Base-by-base conservation (phyloP, 2,113 vertebrate genomes). In the Pitta sordida region DNA sequence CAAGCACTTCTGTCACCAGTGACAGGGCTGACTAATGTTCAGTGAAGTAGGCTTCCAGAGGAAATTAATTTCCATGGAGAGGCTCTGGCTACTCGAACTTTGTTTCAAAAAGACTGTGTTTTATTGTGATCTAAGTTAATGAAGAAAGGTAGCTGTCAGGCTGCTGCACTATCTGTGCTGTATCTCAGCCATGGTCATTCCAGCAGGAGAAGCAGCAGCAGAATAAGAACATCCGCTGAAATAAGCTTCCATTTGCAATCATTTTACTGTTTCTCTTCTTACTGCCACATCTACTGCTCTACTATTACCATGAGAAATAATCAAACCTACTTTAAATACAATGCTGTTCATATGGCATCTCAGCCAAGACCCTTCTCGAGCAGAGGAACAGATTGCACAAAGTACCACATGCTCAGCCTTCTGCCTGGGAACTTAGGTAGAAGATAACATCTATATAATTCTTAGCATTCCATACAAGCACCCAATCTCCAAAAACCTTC, bases 81-180 rank as follows among this genome's bases (percentile, higher is more conserved):
- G 69, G 56, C 56, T 93, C 88, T 91, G 64, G 91, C 78, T 96
- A 91, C 95, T 94, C 71, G 85, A 96, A 81, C 94, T 90, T 93
- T 91, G 76, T 91, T 95, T 96, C 88, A 30, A 91, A 95, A 80
- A 79, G 67, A 51, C 79, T 79, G 65, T 73, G 34, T 70, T 96
- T 97, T 94, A 91, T 84, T 92, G 91, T 78, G 41, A 44, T 24
- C 48, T 75, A 29, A 75, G 82, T 91, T 37, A 80, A 82, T 93
- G 76, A 83, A 83, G 80, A 68, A 77, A 88, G 83, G 74, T 68
- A 78, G 86, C 85, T 94, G 93, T 76, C 83, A 80, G 53, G 34
- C 34, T 39, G 21, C 65, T 22, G 34, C 6, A 5, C 43, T 13
- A 34, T 27, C 52, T 7, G n/a, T 23, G 26, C 49, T 82, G 29